phyloP scores from a whole-genome alignment of 2,888 invertebrate genomes.

The Lymantria dispar region DNA sequence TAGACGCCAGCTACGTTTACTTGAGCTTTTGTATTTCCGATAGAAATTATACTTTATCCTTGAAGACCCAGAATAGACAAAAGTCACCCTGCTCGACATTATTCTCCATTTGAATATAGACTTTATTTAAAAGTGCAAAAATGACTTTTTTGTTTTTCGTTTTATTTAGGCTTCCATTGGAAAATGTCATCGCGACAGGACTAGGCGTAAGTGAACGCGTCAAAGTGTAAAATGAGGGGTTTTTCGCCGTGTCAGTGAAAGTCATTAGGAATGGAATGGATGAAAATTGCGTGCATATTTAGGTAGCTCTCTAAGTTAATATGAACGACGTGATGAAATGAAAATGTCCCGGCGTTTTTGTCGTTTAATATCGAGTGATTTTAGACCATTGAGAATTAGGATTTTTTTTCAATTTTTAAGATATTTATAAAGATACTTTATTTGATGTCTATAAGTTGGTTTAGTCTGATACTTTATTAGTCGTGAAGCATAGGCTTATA shows the following conservation, averaged over 20 bases:
- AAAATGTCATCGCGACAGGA: conserved; percentile 76
- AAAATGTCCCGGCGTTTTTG: conserved; percentile 60
- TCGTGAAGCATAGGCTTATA: conserved; percentile 8
- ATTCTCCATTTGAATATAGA: conserved; percentile 45
- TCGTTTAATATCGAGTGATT: conserved; percentile 44
- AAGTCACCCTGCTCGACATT: conserved; percentile 58
- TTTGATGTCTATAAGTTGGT: neutral
- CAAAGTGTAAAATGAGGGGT: conserved; percentile 83
- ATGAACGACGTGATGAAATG: conserved; percentile 70
- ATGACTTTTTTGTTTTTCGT: conserved; percentile 38
- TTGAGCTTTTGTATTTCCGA: conserved; percentile 49
- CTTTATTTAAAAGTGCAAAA: conserved; percentile 49
- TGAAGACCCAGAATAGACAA: conserved; percentile 76
- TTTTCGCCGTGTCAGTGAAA: conserved; percentile 79
- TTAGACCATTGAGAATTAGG: conserved; percentile 39
- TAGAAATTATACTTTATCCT: conserved; percentile 68
- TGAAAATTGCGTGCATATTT: conserved; percentile 81
- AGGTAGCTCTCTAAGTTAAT: conserved; percentile 70
- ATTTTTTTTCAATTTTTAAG: conserved; percentile 33
- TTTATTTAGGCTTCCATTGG: conserved; percentile 61
- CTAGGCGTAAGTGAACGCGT: conserved; percentile 80
- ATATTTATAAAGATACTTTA: conserved; percentile 11
- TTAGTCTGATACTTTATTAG: conserved; percentile 3
- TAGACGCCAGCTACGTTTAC: conserved; percentile 28
- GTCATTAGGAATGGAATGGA: conserved; percentile 81